A percentile compares a stretch with the other conserved stretches of the same genome.
phyloP scores from a whole-genome alignment of 2,113 vertebrate genomes.

The Pseudopipra pipra region DNA sequence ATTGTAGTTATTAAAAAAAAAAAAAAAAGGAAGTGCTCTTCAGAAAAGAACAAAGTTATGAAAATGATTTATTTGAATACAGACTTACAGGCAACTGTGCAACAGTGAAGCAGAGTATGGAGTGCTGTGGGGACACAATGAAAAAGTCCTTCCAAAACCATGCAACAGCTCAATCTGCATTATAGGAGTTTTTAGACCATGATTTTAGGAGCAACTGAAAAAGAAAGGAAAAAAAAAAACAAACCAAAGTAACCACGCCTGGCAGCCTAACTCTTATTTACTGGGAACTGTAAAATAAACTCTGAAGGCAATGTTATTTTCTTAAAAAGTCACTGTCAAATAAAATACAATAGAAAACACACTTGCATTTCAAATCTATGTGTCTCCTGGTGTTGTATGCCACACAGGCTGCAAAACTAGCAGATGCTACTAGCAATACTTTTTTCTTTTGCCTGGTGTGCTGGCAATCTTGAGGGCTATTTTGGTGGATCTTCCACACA shows the following conservation, averaged over 20 bases:
- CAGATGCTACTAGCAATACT: background rate
- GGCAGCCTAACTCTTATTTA: slow-evolving; percentile 29
- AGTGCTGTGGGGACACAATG: background rate
- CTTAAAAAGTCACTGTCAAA: slow-evolving; percentile 23
- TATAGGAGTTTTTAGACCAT: slow-evolving; percentile 20
- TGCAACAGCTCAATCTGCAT: background rate
- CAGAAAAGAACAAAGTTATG: background rate
- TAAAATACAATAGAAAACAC: slow-evolving; percentile 4
- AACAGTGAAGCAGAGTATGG: background rate
- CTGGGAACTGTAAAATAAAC: slow-evolving; percentile 25
- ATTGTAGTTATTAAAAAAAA: background rate
- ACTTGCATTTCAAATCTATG: background rate
- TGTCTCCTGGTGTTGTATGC: background rate
- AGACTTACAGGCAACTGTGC: background rate
- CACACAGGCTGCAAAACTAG: background rate
- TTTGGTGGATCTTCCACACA: slow-evolving; percentile 27
- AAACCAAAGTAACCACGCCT: background rate
- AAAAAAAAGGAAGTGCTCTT: background rate
- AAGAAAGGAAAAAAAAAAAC: background rate
- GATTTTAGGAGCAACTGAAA: background rate
- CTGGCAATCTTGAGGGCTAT: slow-evolving; percentile 25
- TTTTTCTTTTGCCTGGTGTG: background rate
- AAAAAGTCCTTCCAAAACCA: background rate
- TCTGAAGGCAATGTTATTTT: background rate
- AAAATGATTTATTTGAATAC: background rate